These are phyloP conservation scores for Sigmodon hispidus DNA, from an alignment of 2,113 vertebrate genomes.

Conservation along the genomic window DNA sequence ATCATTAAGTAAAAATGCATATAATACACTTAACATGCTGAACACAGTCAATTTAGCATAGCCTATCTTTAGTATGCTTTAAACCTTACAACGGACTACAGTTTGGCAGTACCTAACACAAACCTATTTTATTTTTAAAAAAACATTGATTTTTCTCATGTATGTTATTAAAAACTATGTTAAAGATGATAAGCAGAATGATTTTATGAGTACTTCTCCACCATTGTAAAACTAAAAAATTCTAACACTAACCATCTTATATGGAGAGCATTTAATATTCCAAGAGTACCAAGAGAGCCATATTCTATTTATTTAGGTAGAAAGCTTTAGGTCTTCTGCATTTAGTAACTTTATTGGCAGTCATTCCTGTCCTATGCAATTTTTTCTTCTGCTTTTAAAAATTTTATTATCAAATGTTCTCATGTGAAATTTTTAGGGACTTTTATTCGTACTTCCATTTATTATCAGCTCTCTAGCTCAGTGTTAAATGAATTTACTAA, in stretches of 20 bases:
- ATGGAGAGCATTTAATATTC: not conserved
- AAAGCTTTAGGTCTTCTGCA: not conserved
- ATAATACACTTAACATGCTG: not conserved
- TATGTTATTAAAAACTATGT: not conserved
- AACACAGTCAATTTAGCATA: not conserved
- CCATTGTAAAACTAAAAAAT: not conserved
- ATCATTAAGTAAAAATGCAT: not conserved
- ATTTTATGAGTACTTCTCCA: not conserved
- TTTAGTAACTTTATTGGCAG: not conserved
- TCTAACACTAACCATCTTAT: not conserved
- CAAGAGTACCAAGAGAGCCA: not conserved
- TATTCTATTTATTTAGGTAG: not conserved
- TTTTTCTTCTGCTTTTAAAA: not conserved
- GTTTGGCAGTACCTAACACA: not conserved
- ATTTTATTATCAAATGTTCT: slow-evolving; percentile 10
- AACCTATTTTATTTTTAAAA: not conserved
- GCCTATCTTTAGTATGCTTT: not conserved
- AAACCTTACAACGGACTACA: not conserved
- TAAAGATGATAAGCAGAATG: not conserved
- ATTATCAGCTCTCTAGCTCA: not conserved
- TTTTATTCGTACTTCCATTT: not conserved
- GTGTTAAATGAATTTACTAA: not conserved
- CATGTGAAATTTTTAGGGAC: not conserved
- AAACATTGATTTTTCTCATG: not conserved
- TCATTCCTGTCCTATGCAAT: not conserved